A percentile compares a stretch with the other conserved stretches of the same genome.
Conservation (phyloP, 2,797 vertebrate genomes). For the Rhinichthys osculus region DNA sequence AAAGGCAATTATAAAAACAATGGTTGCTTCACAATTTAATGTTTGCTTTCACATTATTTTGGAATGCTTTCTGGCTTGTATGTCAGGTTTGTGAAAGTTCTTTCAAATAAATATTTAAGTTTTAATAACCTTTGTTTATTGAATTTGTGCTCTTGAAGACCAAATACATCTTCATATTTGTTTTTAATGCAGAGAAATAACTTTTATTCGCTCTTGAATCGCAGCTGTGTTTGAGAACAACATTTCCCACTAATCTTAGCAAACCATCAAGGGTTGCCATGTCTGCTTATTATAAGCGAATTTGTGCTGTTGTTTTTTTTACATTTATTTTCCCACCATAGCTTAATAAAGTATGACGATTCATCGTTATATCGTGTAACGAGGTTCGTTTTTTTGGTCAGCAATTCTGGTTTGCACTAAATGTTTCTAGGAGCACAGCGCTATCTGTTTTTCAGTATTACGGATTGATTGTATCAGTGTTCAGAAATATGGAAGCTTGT, state of each 20-base stretch:
- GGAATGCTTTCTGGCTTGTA: conserved; percentile 20
- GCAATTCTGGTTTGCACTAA: background rate
- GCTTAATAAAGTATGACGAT: too few relatives aligned
- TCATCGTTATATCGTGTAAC: background rate
- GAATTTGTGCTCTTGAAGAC: background rate
- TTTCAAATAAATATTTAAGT: conserved; percentile 54
- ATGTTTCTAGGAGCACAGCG: background rate
- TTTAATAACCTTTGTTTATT: conserved; percentile 21
- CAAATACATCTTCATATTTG: background rate
- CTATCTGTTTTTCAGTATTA: background rate
- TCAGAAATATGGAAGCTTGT: background rate
- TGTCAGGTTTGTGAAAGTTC: conserved; percentile 7
- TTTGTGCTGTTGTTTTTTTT: background rate
- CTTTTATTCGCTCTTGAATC: background rate
- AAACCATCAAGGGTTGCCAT: conserved; percentile 8
- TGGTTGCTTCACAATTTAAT: background rate
- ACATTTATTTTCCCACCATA: background rate
- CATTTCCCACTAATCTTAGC: background rate
- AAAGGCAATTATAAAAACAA: background rate
- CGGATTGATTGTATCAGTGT: background rate
- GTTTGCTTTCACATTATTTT: conserved; percentile 7
- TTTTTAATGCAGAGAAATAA: background rate
- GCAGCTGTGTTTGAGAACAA: conserved; percentile 1
- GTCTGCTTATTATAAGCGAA: background rate
- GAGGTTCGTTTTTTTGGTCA: background rate